Evolutionary conservation across 1,140 invertebrate species (phyloP).

Genomic region (Drosophila truncata): DNA sequence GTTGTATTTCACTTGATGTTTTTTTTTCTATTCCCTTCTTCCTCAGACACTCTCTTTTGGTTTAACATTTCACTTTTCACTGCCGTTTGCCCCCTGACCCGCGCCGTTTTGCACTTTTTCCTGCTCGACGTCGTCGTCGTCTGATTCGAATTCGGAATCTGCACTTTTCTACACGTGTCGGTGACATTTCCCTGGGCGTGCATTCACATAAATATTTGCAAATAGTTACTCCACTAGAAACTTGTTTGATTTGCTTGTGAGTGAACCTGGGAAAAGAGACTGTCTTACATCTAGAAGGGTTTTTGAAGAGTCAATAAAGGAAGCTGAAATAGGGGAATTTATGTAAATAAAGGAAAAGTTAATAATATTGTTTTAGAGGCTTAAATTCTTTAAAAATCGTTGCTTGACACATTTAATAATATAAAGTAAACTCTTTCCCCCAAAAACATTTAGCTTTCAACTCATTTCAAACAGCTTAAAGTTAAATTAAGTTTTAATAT

Average conservation of each 20-base stretch:
- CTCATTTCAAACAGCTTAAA: neutral
- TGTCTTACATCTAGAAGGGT: too few relatives aligned
- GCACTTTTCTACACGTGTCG: conserved; percentile 38
- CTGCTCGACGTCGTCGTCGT: conserved; percentile 9
- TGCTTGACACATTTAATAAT: neutral
- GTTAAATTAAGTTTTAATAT: conserved; percentile 8
- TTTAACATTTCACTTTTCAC: conserved; percentile 65
- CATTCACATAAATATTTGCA: conserved; percentile 37
- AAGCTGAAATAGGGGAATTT: too few relatives aligned
- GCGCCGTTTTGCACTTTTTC: conserved; percentile 41
- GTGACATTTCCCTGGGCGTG: conserved; percentile 39
- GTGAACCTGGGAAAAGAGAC: neutral
- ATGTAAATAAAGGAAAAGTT: too few relatives aligned
- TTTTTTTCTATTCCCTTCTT: conserved; percentile 7
- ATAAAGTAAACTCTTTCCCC: neutral
- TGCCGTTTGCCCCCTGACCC: conserved; percentile 3
- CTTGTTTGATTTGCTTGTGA: conserved; percentile 28
- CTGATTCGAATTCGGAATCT: conserved; percentile 18
- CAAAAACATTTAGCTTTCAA: neutral
- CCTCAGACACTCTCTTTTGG: conserved; percentile 10
- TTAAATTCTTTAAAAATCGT: neutral
- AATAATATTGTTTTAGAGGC: neutral
- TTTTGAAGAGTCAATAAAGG: neutral
- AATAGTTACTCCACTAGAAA: conserved; percentile 26
- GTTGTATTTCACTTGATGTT: conserved; percentile 18